Evolutionary conservation across 2,113 vertebrate genomes (phyloP).

Genomic region (Laterallus jamaicensis): DNA sequence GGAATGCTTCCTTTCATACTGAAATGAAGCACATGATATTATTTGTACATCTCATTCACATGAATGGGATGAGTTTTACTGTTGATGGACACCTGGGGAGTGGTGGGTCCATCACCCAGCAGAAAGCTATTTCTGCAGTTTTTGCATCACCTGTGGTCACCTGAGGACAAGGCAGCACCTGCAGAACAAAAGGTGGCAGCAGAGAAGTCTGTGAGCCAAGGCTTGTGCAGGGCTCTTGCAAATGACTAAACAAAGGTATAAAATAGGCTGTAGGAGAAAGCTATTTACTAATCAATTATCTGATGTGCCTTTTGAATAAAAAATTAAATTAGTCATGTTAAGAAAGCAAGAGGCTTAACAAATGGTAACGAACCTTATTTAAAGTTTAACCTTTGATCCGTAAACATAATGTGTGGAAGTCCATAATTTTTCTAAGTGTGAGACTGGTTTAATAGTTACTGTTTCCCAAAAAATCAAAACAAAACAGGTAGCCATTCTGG

Average conservation of each 20-base stretch:
- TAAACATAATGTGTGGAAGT: neutral
- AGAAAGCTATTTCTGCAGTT: neutral
- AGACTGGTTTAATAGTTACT: neutral
- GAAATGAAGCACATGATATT: neutral
- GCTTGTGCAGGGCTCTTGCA: neutral
- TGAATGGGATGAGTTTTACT: neutral
- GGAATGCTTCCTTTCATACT: neutral
- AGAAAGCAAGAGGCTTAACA: slow-evolving; percentile 2
- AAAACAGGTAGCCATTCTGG: neutral
- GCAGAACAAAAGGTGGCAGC: neutral
- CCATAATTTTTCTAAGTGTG: neutral
- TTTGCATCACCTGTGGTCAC: neutral
- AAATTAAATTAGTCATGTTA: neutral
- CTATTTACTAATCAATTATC: neutral
- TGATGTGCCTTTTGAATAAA: neutral
- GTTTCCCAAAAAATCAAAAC: neutral
- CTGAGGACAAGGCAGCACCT: neutral
- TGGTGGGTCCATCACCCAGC: neutral
- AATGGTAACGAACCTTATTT: neutral
- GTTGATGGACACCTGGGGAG: neutral
- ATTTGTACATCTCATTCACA: neutral
- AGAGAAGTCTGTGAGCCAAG: neutral
- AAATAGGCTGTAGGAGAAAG: neutral
- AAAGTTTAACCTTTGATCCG: neutral
- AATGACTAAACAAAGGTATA: neutral